A percentile compares a stretch with the other conserved stretches of the same genome.
phyloP scores from a whole-genome alignment of 92 coral and sea anemone species.

The Porites divaricata region DNA sequence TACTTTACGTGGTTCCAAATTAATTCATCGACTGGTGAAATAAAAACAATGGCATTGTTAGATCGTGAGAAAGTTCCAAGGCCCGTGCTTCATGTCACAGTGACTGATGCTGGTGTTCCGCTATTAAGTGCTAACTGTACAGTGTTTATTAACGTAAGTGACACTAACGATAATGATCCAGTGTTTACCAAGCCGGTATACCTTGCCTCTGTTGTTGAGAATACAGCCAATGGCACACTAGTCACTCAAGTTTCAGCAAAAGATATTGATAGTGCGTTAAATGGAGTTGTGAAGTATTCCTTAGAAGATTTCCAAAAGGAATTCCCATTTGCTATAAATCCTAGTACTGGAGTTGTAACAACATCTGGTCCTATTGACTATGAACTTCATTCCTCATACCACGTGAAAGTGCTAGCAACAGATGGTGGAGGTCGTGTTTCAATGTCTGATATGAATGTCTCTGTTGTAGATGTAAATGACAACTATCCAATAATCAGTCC shows the following conservation, averaged over 20 bases:
- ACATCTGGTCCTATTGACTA: slow-evolving; percentile 73
- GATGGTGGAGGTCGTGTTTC: slow-evolving; percentile 85
- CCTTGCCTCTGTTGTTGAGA: slow-evolving; percentile 69
- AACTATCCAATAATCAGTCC: slow-evolving; percentile 84
- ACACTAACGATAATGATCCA: slow-evolving; percentile 92
- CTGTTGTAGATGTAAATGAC: slow-evolving; percentile 86
- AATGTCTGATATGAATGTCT: slow-evolving; percentile 67
- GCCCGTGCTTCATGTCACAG: slow-evolving; percentile 64
- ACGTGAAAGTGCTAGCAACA: slow-evolving; percentile 71
- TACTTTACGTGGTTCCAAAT: slow-evolving; percentile 83
- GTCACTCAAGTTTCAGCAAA: slow-evolving; percentile 77
- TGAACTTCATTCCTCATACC: slow-evolving; percentile 64
- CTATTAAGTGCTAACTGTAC: slow-evolving; percentile 80
- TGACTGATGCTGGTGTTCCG: slow-evolving; percentile 78
- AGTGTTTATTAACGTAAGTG: slow-evolving; percentile 77
- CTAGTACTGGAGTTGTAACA: slow-evolving; percentile 69
- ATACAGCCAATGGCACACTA: slow-evolving; percentile 46
- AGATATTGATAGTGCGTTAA: slow-evolving; percentile 80
- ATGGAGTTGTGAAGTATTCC: slow-evolving; percentile 69
- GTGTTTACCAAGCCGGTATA: slow-evolving; percentile 72
- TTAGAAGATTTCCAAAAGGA: slow-evolving; percentile 12
- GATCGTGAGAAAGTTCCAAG: slow-evolving; percentile 86
- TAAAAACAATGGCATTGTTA: slow-evolving; percentile 66
- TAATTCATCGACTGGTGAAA: slow-evolving; percentile 70
- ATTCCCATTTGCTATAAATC: slow-evolving; percentile 67